These are phyloP conservation scores for Porites divaricata DNA, from an alignment of 92 coral and sea anemone genomes.

Conservation along the genomic window DNA sequence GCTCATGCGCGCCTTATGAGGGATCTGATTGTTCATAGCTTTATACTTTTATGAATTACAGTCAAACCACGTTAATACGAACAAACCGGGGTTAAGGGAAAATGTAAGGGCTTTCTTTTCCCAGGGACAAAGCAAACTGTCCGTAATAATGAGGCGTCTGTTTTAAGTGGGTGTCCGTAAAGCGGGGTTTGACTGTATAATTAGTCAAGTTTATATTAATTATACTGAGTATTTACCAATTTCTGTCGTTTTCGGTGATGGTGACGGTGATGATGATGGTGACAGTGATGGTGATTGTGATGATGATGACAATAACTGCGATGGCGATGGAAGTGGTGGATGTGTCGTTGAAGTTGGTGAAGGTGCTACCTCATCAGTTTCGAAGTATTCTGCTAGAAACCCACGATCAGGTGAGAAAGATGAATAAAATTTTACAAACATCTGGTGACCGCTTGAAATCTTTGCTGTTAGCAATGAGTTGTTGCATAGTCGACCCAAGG, in stretches of 20 bases:
- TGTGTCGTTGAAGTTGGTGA: neutral
- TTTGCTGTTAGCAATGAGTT: neutral
- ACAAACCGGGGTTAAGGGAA: too few relatives aligned
- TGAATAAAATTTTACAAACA: constrained; percentile 28
- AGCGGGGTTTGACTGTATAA: too few relatives aligned
- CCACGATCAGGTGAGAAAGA: neutral
- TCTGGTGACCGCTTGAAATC: constrained; percentile 35
- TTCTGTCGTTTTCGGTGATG: neutral
- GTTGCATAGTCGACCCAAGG: constrained; percentile 18
- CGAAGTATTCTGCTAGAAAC: constrained; percentile 17
- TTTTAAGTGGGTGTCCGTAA: too few relatives aligned
- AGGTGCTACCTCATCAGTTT: neutral
- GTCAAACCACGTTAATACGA: too few relatives aligned
- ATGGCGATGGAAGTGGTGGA: neutral
- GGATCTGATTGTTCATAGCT: too few relatives aligned
- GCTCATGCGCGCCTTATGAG: too few relatives aligned
- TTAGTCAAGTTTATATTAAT: too few relatives aligned
- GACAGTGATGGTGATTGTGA: neutral
- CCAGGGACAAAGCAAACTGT: too few relatives aligned
- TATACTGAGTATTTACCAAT: too few relatives aligned
- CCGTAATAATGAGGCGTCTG: too few relatives aligned
- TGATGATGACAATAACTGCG: neutral
- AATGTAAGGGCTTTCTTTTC: too few relatives aligned
- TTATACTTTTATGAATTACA: too few relatives aligned
- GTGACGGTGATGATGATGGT: neutral